These are phyloP conservation scores for Phoebastria nigripes DNA, from an alignment of 2,797 vertebrate species.

Conservation along the genomic window DNA sequence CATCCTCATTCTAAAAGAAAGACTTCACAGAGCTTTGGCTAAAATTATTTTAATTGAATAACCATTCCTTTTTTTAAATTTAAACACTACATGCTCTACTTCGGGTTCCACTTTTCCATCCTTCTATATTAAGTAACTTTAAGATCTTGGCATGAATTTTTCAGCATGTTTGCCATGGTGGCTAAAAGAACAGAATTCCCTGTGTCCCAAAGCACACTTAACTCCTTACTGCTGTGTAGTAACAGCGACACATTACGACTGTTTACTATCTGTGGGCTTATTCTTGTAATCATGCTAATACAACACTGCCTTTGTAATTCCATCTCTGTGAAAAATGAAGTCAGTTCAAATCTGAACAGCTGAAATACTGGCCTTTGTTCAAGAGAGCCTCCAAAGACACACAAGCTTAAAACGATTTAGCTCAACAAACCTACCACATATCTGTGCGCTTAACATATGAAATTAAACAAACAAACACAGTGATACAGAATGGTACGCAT, in stretches of 20 bases:
- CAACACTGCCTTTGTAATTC: slow-evolving; percentile 42
- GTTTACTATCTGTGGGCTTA: background rate
- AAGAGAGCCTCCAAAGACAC: background rate
- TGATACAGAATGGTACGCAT: background rate
- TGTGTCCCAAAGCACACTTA: background rate
- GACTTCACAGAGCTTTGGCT: background rate
- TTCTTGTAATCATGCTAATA: background rate
- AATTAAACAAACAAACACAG: background rate
- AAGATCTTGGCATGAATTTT: background rate
- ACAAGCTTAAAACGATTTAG: background rate
- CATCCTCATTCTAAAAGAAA: background rate
- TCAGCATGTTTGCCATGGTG: background rate
- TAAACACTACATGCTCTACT: background rate
- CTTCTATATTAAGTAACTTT: background rate
- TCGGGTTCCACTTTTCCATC: background rate
- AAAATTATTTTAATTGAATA: background rate
- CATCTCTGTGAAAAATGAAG: slow-evolving; percentile 29
- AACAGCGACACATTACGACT: background rate
- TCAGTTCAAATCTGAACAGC: slow-evolving; percentile 43
- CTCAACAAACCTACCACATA: background rate
- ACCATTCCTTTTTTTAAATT: background rate
- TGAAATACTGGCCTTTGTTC: slow-evolving; percentile 27
- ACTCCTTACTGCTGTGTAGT: background rate
- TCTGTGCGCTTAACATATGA: background rate
- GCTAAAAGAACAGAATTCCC: background rate